Evolutionary conservation across 2,113 vertebrate genomes (phyloP), one percentile per base, ranked within the genome.

Genomic region (Sterna hirundo): DNA sequence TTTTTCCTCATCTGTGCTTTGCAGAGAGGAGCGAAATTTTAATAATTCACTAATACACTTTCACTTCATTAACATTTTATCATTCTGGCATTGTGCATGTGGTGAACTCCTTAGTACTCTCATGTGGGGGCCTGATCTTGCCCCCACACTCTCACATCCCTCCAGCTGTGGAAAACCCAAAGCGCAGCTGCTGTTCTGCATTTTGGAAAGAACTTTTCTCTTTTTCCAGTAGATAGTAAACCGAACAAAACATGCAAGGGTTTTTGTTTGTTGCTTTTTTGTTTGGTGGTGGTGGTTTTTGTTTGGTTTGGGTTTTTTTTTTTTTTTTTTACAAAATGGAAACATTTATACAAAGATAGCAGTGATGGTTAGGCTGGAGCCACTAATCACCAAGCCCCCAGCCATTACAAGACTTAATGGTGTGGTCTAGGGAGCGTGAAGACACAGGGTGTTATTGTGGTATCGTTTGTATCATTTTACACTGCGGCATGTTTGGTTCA

Each of bases 11-110:
- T 75, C 84, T 74, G 13, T 49, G 71, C 82, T 95, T 94, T 94
- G 94, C 81, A 78, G 95, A 97, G 91, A 88, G 72, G 93, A 94
- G 54, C 4, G 44, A 95, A 93, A 91, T 97, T 90, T 97, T 95
- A 97, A 97, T 90, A 95, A 95, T 94, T 97, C 94, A 92, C 93
- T 96, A 93, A 97, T 97, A 96, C 88, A 78, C 96, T 98, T 96
- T 94, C 92, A 91, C 94, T 97, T 97, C 96, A 96, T 97, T 78
- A 86, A 94, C 87, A 90, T 96, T 96, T 96, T 89, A 96, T 96
- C 90, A 89, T 92, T 92, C 94, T 95, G 96, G 94, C 88, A 80
- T 93, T 93, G 55, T 93, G 64, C 90, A 76, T 96, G 86, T 96
- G 96, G 89, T 83, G 83, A 96, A 95, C 89, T 95, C 81, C 70